phyloP scores from a whole-genome alignment of 64 coral and sea anemone species.

The Hydrozoanthus tunicans region DNA sequence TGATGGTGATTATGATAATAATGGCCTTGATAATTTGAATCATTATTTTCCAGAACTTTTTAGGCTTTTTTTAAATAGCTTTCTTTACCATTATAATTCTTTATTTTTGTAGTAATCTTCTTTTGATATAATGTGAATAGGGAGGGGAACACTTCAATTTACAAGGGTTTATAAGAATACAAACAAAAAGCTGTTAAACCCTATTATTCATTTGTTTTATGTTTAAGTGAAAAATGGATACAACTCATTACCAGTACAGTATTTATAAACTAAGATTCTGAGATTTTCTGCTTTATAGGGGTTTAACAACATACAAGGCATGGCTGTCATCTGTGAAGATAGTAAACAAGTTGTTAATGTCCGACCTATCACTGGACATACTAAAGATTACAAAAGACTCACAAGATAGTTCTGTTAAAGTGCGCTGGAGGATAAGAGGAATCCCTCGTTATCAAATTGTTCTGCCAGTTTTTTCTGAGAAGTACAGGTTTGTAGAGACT shows the following conservation, averaged over 20 bases:
- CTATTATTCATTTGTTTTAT: too few relatives aligned
- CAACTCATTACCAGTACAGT: not conserved
- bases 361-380: constrained; percentile 78
- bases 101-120: too few relatives aligned
- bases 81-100: too few relatives aligned
- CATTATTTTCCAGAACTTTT: too few relatives aligned
- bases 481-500: constrained; percentile 13
- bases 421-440: constrained; percentile 92
- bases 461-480: constrained; percentile 53
- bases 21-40: too few relatives aligned
- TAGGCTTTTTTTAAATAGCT: too few relatives aligned
- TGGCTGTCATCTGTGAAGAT: constrained; percentile 64
- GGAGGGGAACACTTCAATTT: too few relatives aligned
- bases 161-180: too few relatives aligned
- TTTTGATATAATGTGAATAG: too few relatives aligned
- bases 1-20: too few relatives aligned
- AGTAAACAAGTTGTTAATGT: constrained; percentile 56
- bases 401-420: constrained; percentile 81
- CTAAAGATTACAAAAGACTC: constrained; percentile 88
- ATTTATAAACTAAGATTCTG: not conserved
- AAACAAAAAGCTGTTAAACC: too few relatives aligned
- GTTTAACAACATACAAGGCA: constrained; percentile 70
- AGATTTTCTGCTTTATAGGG: constrained; percentile 40
- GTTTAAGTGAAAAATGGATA: too few relatives aligned
- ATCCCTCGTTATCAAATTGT: constrained; percentile 75